Evolutionary conservation across 2,797 vertebrate species (phyloP), one percentile per base, ranked within the genome.

Genomic region (Coluber constrictor): DNA sequence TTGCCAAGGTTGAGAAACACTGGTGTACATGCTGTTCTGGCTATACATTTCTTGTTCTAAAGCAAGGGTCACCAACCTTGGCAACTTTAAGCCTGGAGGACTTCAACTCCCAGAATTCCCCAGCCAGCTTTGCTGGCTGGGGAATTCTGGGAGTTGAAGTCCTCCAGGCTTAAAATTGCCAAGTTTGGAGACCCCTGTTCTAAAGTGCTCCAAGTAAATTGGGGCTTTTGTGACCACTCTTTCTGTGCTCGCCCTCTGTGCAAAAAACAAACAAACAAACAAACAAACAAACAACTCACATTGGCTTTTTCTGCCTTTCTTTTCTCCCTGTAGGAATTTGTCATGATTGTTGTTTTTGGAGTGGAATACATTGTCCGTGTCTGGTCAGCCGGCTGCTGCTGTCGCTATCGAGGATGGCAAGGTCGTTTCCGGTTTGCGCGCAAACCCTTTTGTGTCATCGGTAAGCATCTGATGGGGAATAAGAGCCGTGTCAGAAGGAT

Each of bases 311-410:
- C 29, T n/a, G 15, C 88, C 10, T 2, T 32, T 11, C 29, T 32
- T 88, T 15, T 10, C 3, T 15, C 86, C 91, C 4, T 57, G 3
- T 95, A 99, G 99, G 99, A 99, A 96, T 99, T 99, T 88, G 99
- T 99, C 96, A 99, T 99, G 99, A 99, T 99, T 1, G 98, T 99
- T 96, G 99, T 99, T 95, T 99, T 99, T 25, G 99, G 99, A 47
- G 97, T 99, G 98, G 99, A 99, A 96, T 99, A 99, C 96, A 98
- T 99, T 95, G 92, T 98, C 96, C 98, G 99, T 0, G 95, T 99
- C 89, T 99, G 99, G 99, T 98, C 99, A 0, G 98, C 99, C 0
- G 99, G 99, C 89, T 99, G 99, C 96, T 99, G 99, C 97, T 99
- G 99, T 96, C 98, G 99, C 94, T 99, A 99, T 97, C 97, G 99